Evolutionary conservation across 1,140 invertebrate genomes (phyloP), one percentile per base, ranked within the genome.

Genomic region (Zaprionus davidi): DNA sequence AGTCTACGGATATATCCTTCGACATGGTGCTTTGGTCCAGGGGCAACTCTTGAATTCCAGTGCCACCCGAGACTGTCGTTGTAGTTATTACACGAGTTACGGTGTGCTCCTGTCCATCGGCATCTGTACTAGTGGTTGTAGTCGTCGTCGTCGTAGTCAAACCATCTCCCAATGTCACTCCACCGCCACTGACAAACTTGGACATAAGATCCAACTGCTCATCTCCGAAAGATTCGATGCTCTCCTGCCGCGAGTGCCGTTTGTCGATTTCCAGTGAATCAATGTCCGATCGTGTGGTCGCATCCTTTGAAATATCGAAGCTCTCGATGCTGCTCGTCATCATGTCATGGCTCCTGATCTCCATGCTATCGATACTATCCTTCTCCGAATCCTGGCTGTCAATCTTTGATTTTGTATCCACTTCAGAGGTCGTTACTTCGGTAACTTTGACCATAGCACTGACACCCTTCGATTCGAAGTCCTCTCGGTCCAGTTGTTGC

Each of bases 311-410:
- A n/a, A 94, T 93, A 84, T 96, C 95, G 67, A 95, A 94, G 44
- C 94, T 95, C 84, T 95, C 95, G 11, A 94, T 94, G 85, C 95
- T 95, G 57, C 94, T 94, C 13, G 94, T 94, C 94, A 95, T 94
- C 66, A 94, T 82, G 79, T 95, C 94, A 28, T 93, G 85, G 76
- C 93, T 92, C 44, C 93, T 93, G 76, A 94, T 93, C 62, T 95
- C 95, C 76, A 95, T 91, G 80, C 94, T 95, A 77, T 95, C 95
- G 13, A 94, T 93, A 74, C 94, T 95, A n/a, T 93, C 94, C 63
- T 94, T 92, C 24, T 93, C 92, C 0, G 88, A 91, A 24, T 84
- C 82, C 38, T 83, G 79, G 22, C 87, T 91, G 15, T 82, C 84
- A 26, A 83, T 83, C 41, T 82, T 83, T 0, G 79, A 78, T 57